phyloP scores from a whole-genome alignment of 2,113 vertebrate species.

The cattle (Bos taurus) region ARS-UCD2.0 NC_037329.1:26039501-26040000 shows the following conservation, averaged over 20 bases:
- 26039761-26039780: not conserved
- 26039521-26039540: constrained; percentile 3
- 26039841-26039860: not conserved
- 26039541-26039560: not conserved
- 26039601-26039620: not conserved
- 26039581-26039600: not conserved
- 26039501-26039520: not conserved
- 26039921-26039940: not conserved
- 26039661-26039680: not conserved
- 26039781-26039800: not conserved
- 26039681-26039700: rapidly evolving
- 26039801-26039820: not conserved
- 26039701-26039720: not conserved
- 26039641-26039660: not conserved
- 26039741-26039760: not conserved
- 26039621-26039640: not conserved
- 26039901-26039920: not conserved
- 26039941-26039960: not conserved
- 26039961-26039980: not conserved
- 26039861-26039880: not conserved
- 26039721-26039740: not conserved
- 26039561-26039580: not conserved
- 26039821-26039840: not conserved
- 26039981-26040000: not conserved
- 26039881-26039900: not conserved